Evolutionary conservation across 1,140 invertebrate species (phyloP), one percentile per base, ranked within the genome.

Genomic region (Sycobia sp.): DNA sequence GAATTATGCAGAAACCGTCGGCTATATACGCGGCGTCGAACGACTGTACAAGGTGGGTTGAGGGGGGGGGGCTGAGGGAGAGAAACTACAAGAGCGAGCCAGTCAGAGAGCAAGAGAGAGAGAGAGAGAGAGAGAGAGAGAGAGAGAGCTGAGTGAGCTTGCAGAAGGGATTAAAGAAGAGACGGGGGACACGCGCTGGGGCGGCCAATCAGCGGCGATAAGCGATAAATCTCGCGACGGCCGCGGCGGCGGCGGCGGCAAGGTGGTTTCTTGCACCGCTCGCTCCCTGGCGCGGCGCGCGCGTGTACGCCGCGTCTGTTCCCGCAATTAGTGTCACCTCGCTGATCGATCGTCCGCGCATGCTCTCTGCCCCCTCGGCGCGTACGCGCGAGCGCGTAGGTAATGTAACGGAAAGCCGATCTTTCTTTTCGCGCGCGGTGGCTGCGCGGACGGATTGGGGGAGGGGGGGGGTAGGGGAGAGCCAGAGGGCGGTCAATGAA

Each of bases 261-360:
- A n/a, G n/a, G n/a, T 62, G 62, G 66, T 71, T 67, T 74, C 70
- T 71, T 69, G 66, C 67, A 65, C 58, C 10, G 22, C 20, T 22
- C 1, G 1, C 22, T 13, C 22, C 5, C n/a, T 4, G 41, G 34
- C 57, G n/a, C 36, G 43, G 51, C 65, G 72, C 68, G 74, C 68
- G 72, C 73, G 70, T 72, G 70, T 72, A 69, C 73, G 71, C 69
- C 73, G 57, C 64, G 70, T 69, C 71, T 76, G 72, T 76, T 73
- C 68, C 56, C 63, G 70, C 72, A 77, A 77, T 76, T 77, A 77
- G 70, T 76, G 76, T 77, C 76, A 76, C 67, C 46, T 56, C 57
- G 41, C 73, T 77, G 76, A 77, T 76, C 76, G 73, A 77, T 77
- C 68, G 75, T 64, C 66, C 72, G n/a, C n/a, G n/a, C n/a, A n/a